Percentiles rank a stretch among this genome's conserved stretches.
Conservation (phyloP, 2,888 invertebrate genomes). For the Neoascia interrupta region DNA sequence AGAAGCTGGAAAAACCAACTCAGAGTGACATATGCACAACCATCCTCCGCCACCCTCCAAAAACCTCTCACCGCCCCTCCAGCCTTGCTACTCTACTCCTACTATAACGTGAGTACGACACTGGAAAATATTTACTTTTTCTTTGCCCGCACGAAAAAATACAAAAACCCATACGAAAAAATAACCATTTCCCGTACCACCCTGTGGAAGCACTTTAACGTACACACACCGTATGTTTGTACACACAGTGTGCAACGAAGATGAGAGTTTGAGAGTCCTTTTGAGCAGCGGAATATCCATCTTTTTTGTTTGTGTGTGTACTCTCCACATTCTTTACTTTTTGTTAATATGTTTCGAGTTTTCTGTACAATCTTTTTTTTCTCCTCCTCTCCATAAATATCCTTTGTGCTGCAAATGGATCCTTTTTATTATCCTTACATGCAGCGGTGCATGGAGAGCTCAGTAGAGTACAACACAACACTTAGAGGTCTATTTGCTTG, state of each 20-base stretch:
- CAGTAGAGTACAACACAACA: slow-evolving; percentile 16
- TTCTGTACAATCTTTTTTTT: slow-evolving; percentile 30
- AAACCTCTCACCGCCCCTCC: no score
- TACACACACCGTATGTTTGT: neutral
- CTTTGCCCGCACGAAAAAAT: slow-evolving; percentile 8
- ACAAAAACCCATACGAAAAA: neutral
- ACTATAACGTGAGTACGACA: slow-evolving; percentile 12
- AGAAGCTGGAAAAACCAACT: slow-evolving; percentile 44
- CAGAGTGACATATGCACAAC: slow-evolving; percentile 55
- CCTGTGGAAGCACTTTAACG: neutral
- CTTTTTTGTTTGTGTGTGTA: slow-evolving; percentile 16
- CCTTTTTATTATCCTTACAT: slow-evolving; percentile 52
- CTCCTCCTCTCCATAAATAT: slow-evolving; percentile 49
- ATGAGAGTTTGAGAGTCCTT: slow-evolving; percentile 64
- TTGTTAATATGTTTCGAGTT: slow-evolving; percentile 68
- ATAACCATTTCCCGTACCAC: neutral
- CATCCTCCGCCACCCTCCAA: slow-evolving; percentile 19
- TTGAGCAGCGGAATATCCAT: slow-evolving; percentile 51
- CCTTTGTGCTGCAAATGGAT: slow-evolving; percentile 66
- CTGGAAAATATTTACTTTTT: slow-evolving; percentile 51
- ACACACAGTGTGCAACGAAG: slow-evolving; percentile 23
- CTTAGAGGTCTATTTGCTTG: slow-evolving; percentile 59
- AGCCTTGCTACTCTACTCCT: no score
- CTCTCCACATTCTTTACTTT: slow-evolving; percentile 55
- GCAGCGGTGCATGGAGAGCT: slow-evolving; percentile 8